A percentile compares a stretch with the other conserved stretches of the same genome.
Evolutionary conservation across 2,113 vertebrate species (phyloP).

Genomic region (Oryzias celebensis): DNA sequence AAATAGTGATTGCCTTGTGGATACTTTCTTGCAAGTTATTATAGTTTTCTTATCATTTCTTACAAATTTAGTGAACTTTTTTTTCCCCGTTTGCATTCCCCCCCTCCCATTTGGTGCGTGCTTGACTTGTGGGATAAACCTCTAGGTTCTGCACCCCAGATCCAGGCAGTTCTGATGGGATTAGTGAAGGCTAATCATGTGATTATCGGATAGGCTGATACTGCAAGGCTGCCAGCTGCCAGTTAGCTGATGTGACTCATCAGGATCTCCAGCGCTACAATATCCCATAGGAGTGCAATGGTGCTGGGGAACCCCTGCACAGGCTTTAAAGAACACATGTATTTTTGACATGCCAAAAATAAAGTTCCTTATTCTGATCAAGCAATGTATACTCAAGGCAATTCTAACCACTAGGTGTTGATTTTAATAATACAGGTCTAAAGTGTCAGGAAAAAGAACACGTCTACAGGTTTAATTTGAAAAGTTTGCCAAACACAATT

Average conservation of each 20-base stretch:
- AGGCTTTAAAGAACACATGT: constrained; percentile 39
- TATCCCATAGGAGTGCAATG: constrained; percentile 39
- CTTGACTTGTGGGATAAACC: constrained; percentile 58
- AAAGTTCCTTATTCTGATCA: too few species aligned
- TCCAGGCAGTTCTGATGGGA: constrained; percentile 75
- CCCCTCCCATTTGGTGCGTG: constrained; percentile 10
- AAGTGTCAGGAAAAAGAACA: too few species aligned
- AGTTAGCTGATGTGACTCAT: constrained; percentile 69
- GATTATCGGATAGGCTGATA: constrained; percentile 72
- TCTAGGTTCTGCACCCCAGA: constrained; percentile 66
- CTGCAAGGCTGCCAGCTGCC: constrained; percentile 67
- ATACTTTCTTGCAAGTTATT: neutral
- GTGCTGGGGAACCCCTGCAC: constrained; percentile 23
- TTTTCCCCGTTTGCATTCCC: neutral
- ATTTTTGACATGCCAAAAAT: constrained; percentile 29
- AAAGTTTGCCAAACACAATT: constrained; percentile 1
- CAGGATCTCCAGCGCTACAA: constrained; percentile 45
- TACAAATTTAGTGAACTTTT: neutral
- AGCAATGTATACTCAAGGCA: too few species aligned
- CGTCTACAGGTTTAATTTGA: too few species aligned
- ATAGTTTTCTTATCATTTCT: neutral
- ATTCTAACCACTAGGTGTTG: too few species aligned
- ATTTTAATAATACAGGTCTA: too few species aligned
- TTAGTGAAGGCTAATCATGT: constrained; percentile 70
- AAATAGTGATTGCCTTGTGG: too few species aligned